Evolutionary conservation across 2,888 invertebrate genomes (phyloP).

Genomic region (Tillus elongatus): DNA sequence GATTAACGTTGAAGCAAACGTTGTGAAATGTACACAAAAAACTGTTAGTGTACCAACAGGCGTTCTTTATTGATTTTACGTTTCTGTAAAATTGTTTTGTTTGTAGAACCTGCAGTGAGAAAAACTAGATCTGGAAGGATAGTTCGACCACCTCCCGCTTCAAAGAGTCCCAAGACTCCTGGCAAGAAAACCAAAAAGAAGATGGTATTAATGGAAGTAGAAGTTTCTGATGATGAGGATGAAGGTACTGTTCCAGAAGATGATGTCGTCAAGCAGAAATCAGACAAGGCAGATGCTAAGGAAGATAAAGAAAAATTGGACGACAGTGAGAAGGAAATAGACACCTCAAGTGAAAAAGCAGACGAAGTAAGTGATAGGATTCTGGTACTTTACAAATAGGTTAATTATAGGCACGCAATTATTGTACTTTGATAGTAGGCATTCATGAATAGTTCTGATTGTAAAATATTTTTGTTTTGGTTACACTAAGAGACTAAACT

Average conservation of each 20-base stretch:
- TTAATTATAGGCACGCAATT: no score
- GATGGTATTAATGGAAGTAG: conserved; percentile 42
- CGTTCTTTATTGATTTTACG: conserved; percentile 8
- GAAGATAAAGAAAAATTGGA: conserved; percentile 5
- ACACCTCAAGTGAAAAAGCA: neutral
- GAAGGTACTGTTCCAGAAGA: conserved; percentile 5
- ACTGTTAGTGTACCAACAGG: no score
- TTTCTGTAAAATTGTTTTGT: conserved; percentile 6
- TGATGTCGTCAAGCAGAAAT: neutral
- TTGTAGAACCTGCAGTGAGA: conserved; percentile 38
- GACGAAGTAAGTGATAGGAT: conserved; percentile 4
- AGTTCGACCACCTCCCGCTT: conserved; percentile 30
- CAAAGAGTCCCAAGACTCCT: conserved; percentile 22
- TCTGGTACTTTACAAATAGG: no score
- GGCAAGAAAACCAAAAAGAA: conserved; percentile 37
- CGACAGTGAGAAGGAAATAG: conserved; percentile 8
- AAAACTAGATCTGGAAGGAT: conserved; percentile 51
- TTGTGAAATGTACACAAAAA: no score
- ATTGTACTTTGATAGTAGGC: no score
- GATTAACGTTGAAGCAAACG: no score
- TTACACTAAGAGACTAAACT: no score
- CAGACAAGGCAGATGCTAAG: conserved; percentile 4
- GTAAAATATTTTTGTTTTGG: no score
- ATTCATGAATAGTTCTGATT: no score
- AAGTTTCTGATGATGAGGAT: conserved; percentile 41